Base-by-base conservation (phyloP, 2,797 vertebrate genomes). In the Lepus oiostolus region DNA sequence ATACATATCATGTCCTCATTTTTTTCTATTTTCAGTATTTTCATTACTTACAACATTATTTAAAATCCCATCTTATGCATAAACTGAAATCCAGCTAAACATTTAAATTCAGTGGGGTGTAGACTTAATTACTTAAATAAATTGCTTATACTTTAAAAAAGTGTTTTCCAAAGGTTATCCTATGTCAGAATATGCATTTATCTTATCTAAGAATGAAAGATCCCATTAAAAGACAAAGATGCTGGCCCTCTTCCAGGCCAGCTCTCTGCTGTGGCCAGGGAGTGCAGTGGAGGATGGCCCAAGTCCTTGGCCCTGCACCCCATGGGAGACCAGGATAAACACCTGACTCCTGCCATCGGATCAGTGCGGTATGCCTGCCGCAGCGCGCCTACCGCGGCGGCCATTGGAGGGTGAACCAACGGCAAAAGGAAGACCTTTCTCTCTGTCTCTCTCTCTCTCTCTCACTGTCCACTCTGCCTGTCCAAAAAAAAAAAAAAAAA, bases 141-240 rank as follows among this genome's bases (percentile, higher is more conserved):
- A 77, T 74, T 80, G 24, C 47, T 30, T 70, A 28, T 79, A 88
- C 42, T 91, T 91, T 91, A 75, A 47, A 90, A 74, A 62, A 84
- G 0, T 81, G 68, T 28, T 72, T 93, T 87, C 71, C 13, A 93
- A 85, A 90, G 38, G 38, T 68, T 90, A 62, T 79, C 47, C 70
- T 93, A 30, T 82, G 14, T 67, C 19, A 70, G n/a, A 86, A 84
- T 32, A 35, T 93, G 19, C 77, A 63, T 47, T 90, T 92, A 74
- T 91, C 70, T 95, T 80, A 87, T 77, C 22, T n/a, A 63, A 47
- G 71, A 54, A 68, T 80, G 14, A 42, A 88, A 87, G 4, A 21
- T 86, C 21, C 30, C 67, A 26, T 92, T 86, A 81, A 81, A 93
- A 85, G n/a, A 68, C 21, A 96, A 74, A 95, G 47, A 82, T 74